Evolutionary conservation across 1,140 invertebrate species (phyloP).

Genomic region (Mizuhopecten yessoensis): DNA sequence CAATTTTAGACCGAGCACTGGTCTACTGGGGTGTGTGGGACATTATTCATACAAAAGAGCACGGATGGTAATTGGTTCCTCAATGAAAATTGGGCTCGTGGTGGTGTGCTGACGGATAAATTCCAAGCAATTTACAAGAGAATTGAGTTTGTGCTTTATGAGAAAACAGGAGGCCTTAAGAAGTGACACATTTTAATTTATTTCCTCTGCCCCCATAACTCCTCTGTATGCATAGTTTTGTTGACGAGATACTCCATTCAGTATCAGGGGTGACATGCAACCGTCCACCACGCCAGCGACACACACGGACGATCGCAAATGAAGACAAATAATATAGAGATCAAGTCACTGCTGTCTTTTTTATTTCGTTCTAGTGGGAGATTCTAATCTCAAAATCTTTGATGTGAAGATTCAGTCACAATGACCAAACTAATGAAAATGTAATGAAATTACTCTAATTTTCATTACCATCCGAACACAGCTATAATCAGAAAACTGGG

Average conservation of each 20-base stretch:
- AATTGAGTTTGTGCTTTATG: conserved; percentile 70
- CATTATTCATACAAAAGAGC: conserved; percentile 39
- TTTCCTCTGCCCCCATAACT: conserved; percentile 63
- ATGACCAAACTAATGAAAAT: conserved; percentile 67
- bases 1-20: background rate
- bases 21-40: conserved; percentile 20
- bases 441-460: conserved; percentile 74
- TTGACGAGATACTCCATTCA: conserved; percentile 58
- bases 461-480: conserved; percentile 49
- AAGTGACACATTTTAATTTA: conserved; percentile 70
- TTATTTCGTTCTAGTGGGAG: conserved; percentile 8
- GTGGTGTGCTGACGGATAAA: conserved; percentile 50
- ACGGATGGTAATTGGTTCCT: conserved; percentile 11
- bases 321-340: conserved; percentile 68
- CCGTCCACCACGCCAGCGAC: conserved; percentile 53
- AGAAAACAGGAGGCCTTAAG: conserved; percentile 66
- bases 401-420: conserved; percentile 65
- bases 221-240: conserved; percentile 58
- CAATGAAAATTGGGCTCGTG: conserved; percentile 37
- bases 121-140: conserved; percentile 67
- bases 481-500: conserved; percentile 45
- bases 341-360: conserved; percentile 52
- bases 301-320: conserved; percentile 59
- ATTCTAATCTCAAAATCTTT: conserved; percentile 43
- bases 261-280: conserved; percentile 57